Evolutionary conservation across 2,888 invertebrate genomes (phyloP).

Genomic region (Lucinisca nassula): DNA sequence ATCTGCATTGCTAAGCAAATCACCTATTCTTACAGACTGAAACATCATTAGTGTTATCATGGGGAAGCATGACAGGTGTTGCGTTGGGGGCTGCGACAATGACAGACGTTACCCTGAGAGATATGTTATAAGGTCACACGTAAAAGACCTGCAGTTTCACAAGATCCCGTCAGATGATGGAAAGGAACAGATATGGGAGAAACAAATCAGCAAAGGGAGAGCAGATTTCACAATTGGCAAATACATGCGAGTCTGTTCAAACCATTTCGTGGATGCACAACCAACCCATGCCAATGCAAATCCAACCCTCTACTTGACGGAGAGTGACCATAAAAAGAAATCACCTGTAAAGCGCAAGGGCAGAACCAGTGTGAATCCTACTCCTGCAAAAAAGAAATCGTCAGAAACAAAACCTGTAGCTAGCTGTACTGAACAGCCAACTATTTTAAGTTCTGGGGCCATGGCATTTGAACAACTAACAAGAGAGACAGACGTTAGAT

Average conservation of each 20-base stretch:
- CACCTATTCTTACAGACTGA: no score
- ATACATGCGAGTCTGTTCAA: slow-evolving; percentile 4
- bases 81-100: background rate
- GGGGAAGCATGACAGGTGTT: slow-evolving; percentile 5
- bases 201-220: background rate
- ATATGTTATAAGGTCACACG: background rate
- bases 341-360: background rate
- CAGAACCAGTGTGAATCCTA: background rate
- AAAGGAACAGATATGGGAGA: background rate
- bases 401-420: no score
- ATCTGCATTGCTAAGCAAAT: no score
- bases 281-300: slow-evolving; percentile 1
- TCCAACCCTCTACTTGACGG: background rate
- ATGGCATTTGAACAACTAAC: slow-evolving; percentile 10
- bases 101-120: background rate
- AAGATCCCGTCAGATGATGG: background rate
- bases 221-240: background rate
- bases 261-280: slow-evolving; percentile 15
- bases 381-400: background rate
- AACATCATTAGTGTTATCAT: background rate
- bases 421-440: background rate
- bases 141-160: background rate
- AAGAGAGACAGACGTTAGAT: slow-evolving; percentile 19
- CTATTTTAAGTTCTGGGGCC: background rate
- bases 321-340: background rate